These are phyloP conservation scores for Ciona savignyi DNA, from an alignment of 23 tunicate genomes.

Conservation along the genomic window DNA sequence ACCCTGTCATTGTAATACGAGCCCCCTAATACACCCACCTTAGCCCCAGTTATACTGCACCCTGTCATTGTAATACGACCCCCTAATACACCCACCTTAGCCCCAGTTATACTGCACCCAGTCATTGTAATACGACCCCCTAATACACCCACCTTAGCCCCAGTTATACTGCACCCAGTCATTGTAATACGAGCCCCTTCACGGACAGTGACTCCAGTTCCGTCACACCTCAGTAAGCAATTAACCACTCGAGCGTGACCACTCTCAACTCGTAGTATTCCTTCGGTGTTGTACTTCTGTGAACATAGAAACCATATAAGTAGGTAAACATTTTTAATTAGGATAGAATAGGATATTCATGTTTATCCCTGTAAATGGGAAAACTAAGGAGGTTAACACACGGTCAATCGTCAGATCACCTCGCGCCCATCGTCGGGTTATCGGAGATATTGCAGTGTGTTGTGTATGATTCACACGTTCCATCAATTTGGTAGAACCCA, in stretches of 20 bases:
- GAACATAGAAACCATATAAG: neutral
- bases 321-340: no score
- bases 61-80: no score
- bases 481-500: no score
- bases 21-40: neutral
- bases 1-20: no score
- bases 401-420: no score
- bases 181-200: conserved; percentile 65
- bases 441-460: no score
- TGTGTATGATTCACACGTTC: no score
- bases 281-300: conserved; percentile 88
- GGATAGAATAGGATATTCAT: no score
- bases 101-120: neutral
- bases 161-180: conserved; percentile 30
- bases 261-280: conserved; percentile 80
- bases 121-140: no score
- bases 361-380: no score
- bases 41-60: neutral
- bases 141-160: conserved; percentile 36
- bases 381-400: no score
- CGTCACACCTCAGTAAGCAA: conserved; percentile 73
- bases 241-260: conserved; percentile 60
- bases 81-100: neutral
- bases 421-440: no score
- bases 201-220: conserved; percentile 67